These are phyloP conservation scores for Sympetrum striolatum DNA, from an alignment of 2,888 invertebrate genomes.

Conservation along the genomic window DNA sequence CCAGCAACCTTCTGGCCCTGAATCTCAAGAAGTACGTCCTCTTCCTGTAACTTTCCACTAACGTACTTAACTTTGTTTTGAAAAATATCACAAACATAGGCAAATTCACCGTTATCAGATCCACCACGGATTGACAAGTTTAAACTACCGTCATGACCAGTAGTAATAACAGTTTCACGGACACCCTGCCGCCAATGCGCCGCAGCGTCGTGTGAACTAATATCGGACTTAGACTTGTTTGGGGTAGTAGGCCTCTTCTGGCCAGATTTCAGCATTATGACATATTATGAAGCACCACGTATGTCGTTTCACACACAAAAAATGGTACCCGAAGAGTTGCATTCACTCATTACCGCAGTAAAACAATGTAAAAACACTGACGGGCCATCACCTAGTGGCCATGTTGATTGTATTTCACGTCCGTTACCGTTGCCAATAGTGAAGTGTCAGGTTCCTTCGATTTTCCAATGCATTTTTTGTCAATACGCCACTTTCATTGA, in stretches of 20 bases:
- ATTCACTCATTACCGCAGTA: conserved; percentile 43
- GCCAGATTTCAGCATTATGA: conserved; percentile 56
- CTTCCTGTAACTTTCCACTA: conserved; percentile 52
- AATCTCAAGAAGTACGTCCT: conserved; percentile 62
- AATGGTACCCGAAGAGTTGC: conserved; percentile 40
- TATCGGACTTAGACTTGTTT: conserved; percentile 49
- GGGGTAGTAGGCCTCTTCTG: conserved; percentile 55
- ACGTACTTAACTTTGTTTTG: conserved; percentile 52
- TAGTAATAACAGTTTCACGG: conserved; percentile 59
- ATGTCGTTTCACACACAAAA: conserved; percentile 48
- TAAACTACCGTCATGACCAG: conserved; percentile 58
- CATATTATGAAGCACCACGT: conserved; percentile 51
- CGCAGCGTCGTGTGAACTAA: conserved; percentile 48
- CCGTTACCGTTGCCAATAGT: conserved; percentile 47
- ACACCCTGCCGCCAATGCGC: conserved; percentile 59
- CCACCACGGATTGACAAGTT: conserved; percentile 61
- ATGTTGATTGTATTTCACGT: conserved; percentile 50
- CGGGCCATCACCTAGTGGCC: conserved; percentile 48
- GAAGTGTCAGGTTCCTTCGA: conserved; percentile 49
- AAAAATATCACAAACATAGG: conserved; percentile 54
- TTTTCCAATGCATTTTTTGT: conserved; percentile 46
- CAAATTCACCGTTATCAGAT: conserved; percentile 61
- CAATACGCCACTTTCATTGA: conserved; percentile 3
- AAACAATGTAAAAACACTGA: conserved; percentile 8
- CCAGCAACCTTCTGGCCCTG: conserved; percentile 66